phyloP scores from a whole-genome alignment of 2,113 vertebrate genomes.

The Zingel zingel region DNA sequence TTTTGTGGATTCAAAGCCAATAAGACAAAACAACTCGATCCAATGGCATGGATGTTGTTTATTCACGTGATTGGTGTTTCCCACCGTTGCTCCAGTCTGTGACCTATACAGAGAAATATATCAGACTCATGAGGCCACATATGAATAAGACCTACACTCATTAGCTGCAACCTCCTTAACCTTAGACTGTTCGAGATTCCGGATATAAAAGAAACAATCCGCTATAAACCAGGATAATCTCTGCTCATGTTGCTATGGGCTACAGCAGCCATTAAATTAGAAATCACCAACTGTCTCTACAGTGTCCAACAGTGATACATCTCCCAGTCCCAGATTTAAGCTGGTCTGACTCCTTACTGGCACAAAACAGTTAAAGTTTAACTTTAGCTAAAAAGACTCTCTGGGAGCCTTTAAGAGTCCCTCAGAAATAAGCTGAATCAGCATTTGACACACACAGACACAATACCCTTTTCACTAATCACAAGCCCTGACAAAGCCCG shows the following conservation, averaged over 20 bases:
- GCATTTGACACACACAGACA: constrained; percentile 80
- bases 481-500: constrained; percentile 74
- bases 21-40: constrained; percentile 88
- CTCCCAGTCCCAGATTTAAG: constrained; percentile 74
- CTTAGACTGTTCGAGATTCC: background rate
- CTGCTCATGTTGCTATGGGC: background rate
- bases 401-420: constrained; percentile 84
- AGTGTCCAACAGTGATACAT: constrained; percentile 20
- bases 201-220: constrained; percentile 1
- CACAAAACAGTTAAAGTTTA: constrained; percentile 96
- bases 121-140: constrained; percentile 34
- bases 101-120: constrained; percentile 77
- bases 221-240: background rate
- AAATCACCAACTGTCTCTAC: constrained; percentile 29
- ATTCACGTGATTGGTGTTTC: constrained; percentile 88
- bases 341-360: constrained; percentile 65
- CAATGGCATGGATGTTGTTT: constrained; percentile 93
- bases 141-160: background rate
- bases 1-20: constrained; percentile 89
- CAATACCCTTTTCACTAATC: constrained; percentile 84
- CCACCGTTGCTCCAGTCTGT: constrained; percentile 81
- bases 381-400: constrained; percentile 90
- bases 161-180: constrained; percentile 4
- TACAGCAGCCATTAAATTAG: constrained; percentile 26
- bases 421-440: constrained; percentile 87